Conservation (phyloP, 2,888 invertebrate species). For the Eristalis arbustorum region DNA sequence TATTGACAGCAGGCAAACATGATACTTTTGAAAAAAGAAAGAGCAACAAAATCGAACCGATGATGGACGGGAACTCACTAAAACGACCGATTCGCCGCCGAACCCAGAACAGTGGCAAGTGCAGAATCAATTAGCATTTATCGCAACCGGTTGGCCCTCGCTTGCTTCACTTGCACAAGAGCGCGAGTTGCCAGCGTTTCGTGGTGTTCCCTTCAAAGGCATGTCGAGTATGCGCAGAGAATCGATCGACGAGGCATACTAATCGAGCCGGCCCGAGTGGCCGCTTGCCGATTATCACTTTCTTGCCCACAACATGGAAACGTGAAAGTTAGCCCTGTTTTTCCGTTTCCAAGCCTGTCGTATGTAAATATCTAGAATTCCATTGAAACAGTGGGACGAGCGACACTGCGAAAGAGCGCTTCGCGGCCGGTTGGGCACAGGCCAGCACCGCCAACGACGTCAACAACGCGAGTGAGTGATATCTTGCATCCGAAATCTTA, state of each 20-base stretch:
- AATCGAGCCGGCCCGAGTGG: conserved; percentile 3
- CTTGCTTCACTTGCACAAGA: not conserved
- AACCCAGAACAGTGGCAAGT: conserved; percentile 36
- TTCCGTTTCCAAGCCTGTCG: conserved; percentile 18
- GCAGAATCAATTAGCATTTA: conserved; percentile 56
- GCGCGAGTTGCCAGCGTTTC: not conserved
- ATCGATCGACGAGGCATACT: conserved; percentile 20
- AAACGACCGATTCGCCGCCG: not conserved
- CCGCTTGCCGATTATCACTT: conserved; percentile 54
- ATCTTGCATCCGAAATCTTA: conserved; percentile 46
- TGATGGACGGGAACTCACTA: conserved; percentile 9
- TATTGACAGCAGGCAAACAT: conserved; percentile 56
- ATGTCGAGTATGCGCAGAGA: not conserved
- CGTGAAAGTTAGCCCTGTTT: conserved; percentile 65
- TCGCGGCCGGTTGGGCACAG: conserved; percentile 20
- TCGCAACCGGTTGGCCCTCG: not conserved
- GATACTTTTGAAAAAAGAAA: conserved; percentile 25
- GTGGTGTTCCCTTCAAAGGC: not conserved
- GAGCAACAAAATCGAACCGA: not conserved
- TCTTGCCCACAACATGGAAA: conserved; percentile 38
- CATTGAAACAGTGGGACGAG: conserved; percentile 28
- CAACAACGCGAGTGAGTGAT: conserved; percentile 8
- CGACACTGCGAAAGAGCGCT: not conserved
- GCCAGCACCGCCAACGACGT: not conserved
- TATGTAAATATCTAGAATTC: conserved; percentile 51